A percentile compares a stretch with the other conserved stretches of the same genome.
These are phyloP conservation scores for Zelostemma sp. DNA, from an alignment of 1,140 invertebrate species.

Conservation along the genomic window DNA sequence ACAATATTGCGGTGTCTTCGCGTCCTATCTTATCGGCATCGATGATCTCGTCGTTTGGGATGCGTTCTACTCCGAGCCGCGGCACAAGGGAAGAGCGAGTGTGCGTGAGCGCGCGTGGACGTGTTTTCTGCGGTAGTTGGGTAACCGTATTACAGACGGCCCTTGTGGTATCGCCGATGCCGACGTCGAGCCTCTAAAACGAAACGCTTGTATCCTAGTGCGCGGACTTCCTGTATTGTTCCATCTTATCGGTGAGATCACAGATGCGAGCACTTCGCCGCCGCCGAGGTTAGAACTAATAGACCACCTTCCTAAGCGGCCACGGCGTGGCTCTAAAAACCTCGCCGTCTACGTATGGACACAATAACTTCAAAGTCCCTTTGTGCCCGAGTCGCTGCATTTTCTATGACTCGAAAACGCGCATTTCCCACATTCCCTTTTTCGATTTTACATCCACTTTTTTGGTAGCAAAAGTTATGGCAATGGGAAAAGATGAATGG, in stretches of 20 bases:
- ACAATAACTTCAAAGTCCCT: background rate
- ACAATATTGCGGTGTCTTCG: slow-evolving; percentile 26
- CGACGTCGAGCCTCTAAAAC: slow-evolving; percentile 40
- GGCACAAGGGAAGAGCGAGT: background rate
- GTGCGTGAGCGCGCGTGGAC: slow-evolving; percentile 17
- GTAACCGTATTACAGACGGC: slow-evolving; percentile 14
- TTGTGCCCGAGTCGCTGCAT: background rate
- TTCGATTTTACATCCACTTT: no score
- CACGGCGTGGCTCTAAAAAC: background rate
- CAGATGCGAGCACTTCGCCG: slow-evolving; percentile 25
- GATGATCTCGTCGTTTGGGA: slow-evolving; percentile 49
- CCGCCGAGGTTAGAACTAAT: slow-evolving; percentile 24
- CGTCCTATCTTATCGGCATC: slow-evolving; percentile 49
- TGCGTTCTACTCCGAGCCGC: slow-evolving; percentile 18
- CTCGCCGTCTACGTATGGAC: background rate
- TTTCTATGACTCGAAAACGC: background rate
- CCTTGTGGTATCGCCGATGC: slow-evolving; percentile 21
- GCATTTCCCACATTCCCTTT: no score
- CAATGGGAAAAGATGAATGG: no score
- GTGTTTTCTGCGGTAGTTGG: slow-evolving; percentile 17
- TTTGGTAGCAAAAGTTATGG: no score
- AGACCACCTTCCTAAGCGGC: slow-evolving; percentile 5
- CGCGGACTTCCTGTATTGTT: slow-evolving; percentile 49
- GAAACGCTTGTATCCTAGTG: slow-evolving; percentile 44
- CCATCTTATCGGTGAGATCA: slow-evolving; percentile 41